Conservation (phyloP, 2,888 invertebrate genomes). For the Agonopterix arenella region DNA sequence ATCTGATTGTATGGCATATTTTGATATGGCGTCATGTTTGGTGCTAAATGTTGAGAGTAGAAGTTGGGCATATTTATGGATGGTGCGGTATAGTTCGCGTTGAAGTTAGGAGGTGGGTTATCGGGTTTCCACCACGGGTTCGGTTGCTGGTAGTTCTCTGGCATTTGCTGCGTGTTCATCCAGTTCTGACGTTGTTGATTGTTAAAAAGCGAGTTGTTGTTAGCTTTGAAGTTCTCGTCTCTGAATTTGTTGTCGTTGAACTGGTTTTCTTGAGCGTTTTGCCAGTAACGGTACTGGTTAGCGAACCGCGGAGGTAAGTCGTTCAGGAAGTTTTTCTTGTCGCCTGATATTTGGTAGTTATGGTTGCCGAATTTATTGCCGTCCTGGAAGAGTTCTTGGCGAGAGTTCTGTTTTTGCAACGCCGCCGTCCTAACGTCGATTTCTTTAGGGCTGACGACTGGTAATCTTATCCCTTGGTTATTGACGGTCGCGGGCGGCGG, state of each 20-base stretch:
- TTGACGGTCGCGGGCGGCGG: constrained; percentile 18
- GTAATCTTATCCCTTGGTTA: constrained; percentile 51
- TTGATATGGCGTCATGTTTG: constrained; percentile 39
- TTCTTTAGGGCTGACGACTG: constrained; percentile 71
- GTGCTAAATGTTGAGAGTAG: constrained; percentile 35
- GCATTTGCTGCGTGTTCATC: constrained; percentile 22
- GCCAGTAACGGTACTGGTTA: constrained; percentile 67
- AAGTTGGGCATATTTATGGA: constrained; percentile 39
- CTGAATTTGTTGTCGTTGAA: constrained; percentile 57
- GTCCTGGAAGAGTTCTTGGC: constrained; percentile 57
- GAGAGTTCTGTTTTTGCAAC: constrained; percentile 62
- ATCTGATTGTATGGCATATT: constrained; percentile 30
- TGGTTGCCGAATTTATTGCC: constrained; percentile 48
- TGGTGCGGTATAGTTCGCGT: constrained; percentile 27
- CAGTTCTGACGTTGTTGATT: constrained; percentile 29
- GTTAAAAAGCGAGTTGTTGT: constrained; percentile 22
- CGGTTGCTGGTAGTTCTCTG: constrained; percentile 37
- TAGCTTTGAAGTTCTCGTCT: constrained; percentile 44
- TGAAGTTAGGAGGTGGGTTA: constrained; percentile 31
- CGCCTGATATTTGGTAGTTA: constrained; percentile 56
- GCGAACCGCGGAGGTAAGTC: constrained; percentile 67
- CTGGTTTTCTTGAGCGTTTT: constrained; percentile 51
- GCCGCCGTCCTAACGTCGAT: constrained; percentile 70
- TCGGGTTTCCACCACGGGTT: constrained; percentile 58
- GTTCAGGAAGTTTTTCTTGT: constrained; percentile 64